Base-by-base conservation (phyloP, 2,113 vertebrate genomes). In the Varanus komodoensis region DNA sequence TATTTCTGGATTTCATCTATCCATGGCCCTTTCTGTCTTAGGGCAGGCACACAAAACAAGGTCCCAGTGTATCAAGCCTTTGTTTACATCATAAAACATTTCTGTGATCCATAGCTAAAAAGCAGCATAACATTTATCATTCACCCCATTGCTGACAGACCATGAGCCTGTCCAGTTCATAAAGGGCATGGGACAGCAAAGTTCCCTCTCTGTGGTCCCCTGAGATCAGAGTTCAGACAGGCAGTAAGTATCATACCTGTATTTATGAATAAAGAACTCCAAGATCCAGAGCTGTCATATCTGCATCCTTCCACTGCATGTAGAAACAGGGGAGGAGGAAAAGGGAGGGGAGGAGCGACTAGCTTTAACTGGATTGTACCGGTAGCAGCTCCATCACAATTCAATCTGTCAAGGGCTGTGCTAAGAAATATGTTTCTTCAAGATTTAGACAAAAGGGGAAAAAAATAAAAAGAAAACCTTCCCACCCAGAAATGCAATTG, bases 351-450 rank as follows among this genome's bases (percentile, higher is more conserved):
- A 93, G 95, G 90, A 87, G 85, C 94, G 90, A 95, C 94, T 93
- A 96, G 94, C 94, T 95, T 96, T 95, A 96, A 96, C 95, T 95
- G 96, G 96, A 96, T 96, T 95, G 92, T 94, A 95, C 95, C 96
- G 95, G 95, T 94, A 96, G 94, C 74, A 96, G 83, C 94, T 93
- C 89, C 95, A 96, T 89, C 92, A 96, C 91, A 92, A 95, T 95
- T 93, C 89, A 93, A 87, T 91, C 93, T 95, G 89, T 91, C 67
- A 0, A 93, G 89, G 91, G 93, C 94, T 96, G 92, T 89, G 93
- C 82, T 93, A 91, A 93, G 87, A 89, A 96, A 93, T 90, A 85
- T 90, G 75, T 86, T 90, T 90, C 83, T 80, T 80, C 89, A 90
- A 90, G 89, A 86, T 79, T 86, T 85, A 86, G 83, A 90, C 73